These are phyloP conservation scores for Diaphora mendica DNA, from an alignment of 2,888 invertebrate species.

Conservation along the genomic window DNA sequence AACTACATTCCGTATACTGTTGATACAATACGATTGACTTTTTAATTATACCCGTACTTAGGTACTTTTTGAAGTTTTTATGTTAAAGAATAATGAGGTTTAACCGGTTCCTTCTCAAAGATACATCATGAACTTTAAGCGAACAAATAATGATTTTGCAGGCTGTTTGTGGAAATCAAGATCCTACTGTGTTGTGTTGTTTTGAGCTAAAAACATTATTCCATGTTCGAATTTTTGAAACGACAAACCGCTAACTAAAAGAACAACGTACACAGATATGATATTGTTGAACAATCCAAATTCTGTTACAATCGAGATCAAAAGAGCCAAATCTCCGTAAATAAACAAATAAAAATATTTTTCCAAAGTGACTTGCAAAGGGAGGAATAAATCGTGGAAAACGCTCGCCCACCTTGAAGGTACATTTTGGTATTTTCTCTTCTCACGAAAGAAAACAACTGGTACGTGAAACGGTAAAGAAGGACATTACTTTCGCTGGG, in stretches of 20 bases:
- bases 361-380: conserved; percentile 75
- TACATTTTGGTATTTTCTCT: conserved; percentile 76
- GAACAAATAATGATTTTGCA: neutral
- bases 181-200: neutral
- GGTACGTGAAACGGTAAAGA: conserved; percentile 82
- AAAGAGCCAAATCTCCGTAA: conserved; percentile 81
- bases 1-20: conserved; percentile 19
- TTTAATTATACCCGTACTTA: conserved; percentile 34
- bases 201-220: conserved; percentile 22
- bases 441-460: conserved; percentile 80
- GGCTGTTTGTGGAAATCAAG: neutral
- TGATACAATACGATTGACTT: conserved; percentile 30
- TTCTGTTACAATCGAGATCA: conserved; percentile 78
- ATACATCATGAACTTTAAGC: neutral
- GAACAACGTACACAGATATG: conserved; percentile 60
- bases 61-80: conserved; percentile 16
- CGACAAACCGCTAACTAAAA: conserved; percentile 61
- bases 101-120: neutral
- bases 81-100: conserved; percentile 16
- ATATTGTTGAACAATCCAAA: conserved; percentile 71
- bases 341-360: conserved; percentile 83
- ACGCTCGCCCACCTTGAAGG: conserved; percentile 77
- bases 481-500: conserved; percentile 83
- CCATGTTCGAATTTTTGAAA: conserved; percentile 35
- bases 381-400: conserved; percentile 79